Evolutionary conservation across 2,113 vertebrate genomes (phyloP).

Genomic region (Ciconia maguari): DNA sequence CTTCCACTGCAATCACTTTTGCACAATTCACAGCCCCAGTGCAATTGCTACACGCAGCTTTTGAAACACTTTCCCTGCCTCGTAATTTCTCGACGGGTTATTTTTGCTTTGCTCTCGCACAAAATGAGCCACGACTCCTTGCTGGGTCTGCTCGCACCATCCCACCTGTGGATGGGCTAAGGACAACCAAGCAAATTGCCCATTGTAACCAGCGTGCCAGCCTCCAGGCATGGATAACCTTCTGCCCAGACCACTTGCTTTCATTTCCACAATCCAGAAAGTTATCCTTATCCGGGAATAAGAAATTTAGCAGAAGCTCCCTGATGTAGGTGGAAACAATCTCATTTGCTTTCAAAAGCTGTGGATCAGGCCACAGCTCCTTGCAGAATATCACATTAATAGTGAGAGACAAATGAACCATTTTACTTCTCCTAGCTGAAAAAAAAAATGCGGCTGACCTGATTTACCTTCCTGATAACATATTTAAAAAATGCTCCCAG

Average conservation of each 20-base stretch:
- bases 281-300: neutral
- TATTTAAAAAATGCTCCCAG: slow-evolving; percentile 11
- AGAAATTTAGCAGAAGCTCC: neutral
- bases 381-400: neutral
- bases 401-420: slow-evolving; percentile 30
- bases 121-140: neutral
- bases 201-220: neutral
- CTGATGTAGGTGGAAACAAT: neutral
- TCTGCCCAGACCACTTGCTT: neutral
- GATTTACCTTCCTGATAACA: slow-evolving; percentile 49
- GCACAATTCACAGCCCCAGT: neutral
- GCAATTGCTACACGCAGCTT: neutral
- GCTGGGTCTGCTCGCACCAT: neutral
- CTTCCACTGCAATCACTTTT: neutral
- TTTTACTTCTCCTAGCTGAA: neutral
- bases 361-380: neutral
- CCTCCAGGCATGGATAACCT: fast-evolving
- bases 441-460: neutral
- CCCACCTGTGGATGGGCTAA: neutral
- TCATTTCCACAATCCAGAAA: neutral
- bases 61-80: neutral
- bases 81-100: fast-evolving
- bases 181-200: neutral
- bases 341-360: neutral
- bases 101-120: neutral